Conservation (phyloP, 2,797 vertebrate genomes). For the Heterohyrax brucei region DNA sequence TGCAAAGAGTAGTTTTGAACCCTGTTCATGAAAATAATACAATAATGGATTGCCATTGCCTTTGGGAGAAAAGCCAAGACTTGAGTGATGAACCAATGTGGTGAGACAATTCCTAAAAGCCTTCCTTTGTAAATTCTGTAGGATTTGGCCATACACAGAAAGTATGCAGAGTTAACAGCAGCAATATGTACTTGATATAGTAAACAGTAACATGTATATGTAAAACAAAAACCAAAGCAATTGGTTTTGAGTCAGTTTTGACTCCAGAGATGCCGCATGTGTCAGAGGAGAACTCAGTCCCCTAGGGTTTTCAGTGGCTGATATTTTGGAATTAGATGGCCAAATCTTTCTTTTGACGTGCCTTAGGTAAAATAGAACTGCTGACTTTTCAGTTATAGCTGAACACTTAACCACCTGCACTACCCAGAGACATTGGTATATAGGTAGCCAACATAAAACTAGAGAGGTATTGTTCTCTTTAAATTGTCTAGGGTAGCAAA, state of each 20-base stretch:
- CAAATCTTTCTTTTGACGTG: too few species aligned
- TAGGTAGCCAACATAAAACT: constrained; percentile 10
- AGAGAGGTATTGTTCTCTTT: background rate
- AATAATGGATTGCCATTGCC: too few species aligned
- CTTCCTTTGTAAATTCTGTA: constrained; percentile 50
- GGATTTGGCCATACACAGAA: constrained; percentile 41
- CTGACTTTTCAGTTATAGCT: too few species aligned
- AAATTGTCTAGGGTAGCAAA: background rate
- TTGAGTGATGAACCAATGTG: constrained; percentile 19
- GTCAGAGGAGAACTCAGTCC: too few species aligned
- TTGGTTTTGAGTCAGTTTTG: too few species aligned
- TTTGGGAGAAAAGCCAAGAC: background rate
- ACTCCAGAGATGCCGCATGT: too few species aligned
- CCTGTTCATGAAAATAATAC: background rate
- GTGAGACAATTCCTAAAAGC: background rate
- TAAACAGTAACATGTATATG: constrained; percentile 36
- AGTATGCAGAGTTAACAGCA: background rate
- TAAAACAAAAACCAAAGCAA: too few species aligned
- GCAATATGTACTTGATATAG: background rate
- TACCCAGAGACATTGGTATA: background rate
- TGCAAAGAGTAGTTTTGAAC: constrained; percentile 50
- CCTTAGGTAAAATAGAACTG: too few species aligned
- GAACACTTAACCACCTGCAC: too few species aligned
- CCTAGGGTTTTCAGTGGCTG: too few species aligned
- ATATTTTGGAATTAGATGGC: too few species aligned